Base-by-base conservation (phyloP, 2,888 invertebrate species). In the Trachelus tabidus region DNA sequence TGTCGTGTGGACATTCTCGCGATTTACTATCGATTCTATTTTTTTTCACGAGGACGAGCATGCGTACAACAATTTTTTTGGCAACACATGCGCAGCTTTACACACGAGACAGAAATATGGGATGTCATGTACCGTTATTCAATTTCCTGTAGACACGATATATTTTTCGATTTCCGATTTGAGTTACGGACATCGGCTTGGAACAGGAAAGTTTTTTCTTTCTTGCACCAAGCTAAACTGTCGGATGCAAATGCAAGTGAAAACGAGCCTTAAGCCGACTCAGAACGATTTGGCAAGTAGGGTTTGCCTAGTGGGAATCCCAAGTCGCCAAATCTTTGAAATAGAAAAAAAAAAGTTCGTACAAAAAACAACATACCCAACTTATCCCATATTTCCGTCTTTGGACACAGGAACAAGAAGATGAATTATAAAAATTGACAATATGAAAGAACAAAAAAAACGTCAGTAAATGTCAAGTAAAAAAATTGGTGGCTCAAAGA, bases 381-480 rank as follows among this genome's bases (percentile, higher is more conserved):
- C 73, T 69, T 12, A 3, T 68, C 74, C 74, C 68, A 74, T 31
- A 35, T 33, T 76, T 73, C 68, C 69, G 69, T 83, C 78, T 79
- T 69, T 73, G 40, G 76, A 78, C 71, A 56, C 40, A 75, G 73
- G 75, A 80, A 80, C 79, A 80, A 69, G 80, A 78, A 84, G 69
- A 78, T 76, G 11, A 78, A 78, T 40, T 56, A 56, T 56, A 56
- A 56, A 56, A 56, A 56, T 56, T 0, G 56, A 56, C 56, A 56
- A 23, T 56, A 56, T 23, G 56, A 56, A 56, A 56, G 56, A 23
- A 56, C 56, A 23, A 56, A 56, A 40, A 9, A 23, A 23, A 23
- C 23, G 56, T 56, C 9, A 9, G 23, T 3, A 56, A 56, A 56
- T 56, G 23, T 23, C 9, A 56, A 73, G 69, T 71, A 81, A 78